Conservation (phyloP, 1,140 invertebrate species). For the Whitmania pigra region DNA sequence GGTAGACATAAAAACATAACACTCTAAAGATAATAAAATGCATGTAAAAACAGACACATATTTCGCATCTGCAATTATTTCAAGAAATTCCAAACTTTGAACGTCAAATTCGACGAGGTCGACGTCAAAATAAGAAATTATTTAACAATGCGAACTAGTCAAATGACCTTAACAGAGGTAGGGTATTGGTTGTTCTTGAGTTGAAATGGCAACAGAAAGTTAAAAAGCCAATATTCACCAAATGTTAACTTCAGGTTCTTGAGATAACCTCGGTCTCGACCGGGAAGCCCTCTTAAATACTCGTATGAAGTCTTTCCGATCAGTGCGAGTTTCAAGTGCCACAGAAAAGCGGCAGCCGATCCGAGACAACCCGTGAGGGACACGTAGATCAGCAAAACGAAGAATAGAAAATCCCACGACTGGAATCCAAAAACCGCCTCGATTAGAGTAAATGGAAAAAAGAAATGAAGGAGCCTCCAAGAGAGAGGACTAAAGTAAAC, state of each 20-base stretch:
- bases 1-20: too few relatives aligned
- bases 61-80: too few relatives aligned
- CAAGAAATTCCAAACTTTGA: background rate
- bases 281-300: constrained; percentile 6
- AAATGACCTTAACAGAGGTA: constrained; percentile 1
- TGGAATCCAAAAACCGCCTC: constrained; percentile 28
- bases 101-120: background rate
- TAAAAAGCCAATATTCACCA: constrained; percentile 28
- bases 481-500: constrained; percentile 18
- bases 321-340: constrained; percentile 28
- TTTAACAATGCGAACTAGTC: background rate
- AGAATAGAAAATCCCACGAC: constrained; percentile 23
- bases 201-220: constrained; percentile 28
- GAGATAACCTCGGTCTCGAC: constrained; percentile 11
- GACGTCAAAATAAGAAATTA: background rate
- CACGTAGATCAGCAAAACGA: constrained; percentile 27
- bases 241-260: constrained; percentile 29
- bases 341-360: constrained; percentile 26
- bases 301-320: constrained; percentile 31
- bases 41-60: too few relatives aligned
- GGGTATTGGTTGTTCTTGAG: background rate
- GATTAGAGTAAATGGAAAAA: constrained; percentile 27
- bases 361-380: constrained; percentile 24
- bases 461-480: constrained; percentile 26
- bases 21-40: too few relatives aligned